phyloP scores from a whole-genome alignment of 2,113 vertebrate genomes.

The Syrmaticus mikado region DNA sequence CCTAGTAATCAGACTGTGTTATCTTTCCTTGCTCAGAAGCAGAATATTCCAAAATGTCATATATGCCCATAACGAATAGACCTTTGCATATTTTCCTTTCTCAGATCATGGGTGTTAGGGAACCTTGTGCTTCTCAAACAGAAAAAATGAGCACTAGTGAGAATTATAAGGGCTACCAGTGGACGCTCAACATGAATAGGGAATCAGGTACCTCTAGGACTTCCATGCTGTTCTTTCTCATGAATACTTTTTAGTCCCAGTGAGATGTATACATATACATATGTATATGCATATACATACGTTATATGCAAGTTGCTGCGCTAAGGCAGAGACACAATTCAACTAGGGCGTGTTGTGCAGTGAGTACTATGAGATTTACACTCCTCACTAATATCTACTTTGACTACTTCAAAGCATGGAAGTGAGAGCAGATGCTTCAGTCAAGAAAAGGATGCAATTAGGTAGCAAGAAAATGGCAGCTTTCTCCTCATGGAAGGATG shows the following conservation, averaged over 20 bases:
- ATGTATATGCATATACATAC: too few relatives aligned
- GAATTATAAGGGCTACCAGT: background rate
- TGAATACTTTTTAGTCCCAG: background rate
- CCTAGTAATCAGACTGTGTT: rapidly evolving
- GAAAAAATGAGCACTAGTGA: background rate
- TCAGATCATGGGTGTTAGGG: background rate
- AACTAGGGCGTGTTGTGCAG: background rate
- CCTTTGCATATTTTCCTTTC: background rate
- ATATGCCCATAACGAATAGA: background rate
- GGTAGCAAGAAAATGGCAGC: background rate
- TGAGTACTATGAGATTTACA: background rate
- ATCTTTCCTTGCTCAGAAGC: background rate
- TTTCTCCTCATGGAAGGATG: background rate
- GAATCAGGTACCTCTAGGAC: background rate
- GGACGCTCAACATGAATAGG: background rate
- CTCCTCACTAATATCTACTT: background rate
- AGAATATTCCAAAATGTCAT: background rate
- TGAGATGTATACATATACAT: background rate
- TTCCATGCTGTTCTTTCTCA: background rate
- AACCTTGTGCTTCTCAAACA: background rate
- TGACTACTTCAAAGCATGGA: background rate
- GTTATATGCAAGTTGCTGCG: background rate
- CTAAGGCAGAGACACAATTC: background rate
- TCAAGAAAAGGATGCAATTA: background rate
- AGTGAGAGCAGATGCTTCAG: background rate